Evolutionary conservation across 2,797 vertebrate species (phyloP), one percentile per base, ranked within the genome.

Genomic region (Macroramphosus scolopax): DNA sequence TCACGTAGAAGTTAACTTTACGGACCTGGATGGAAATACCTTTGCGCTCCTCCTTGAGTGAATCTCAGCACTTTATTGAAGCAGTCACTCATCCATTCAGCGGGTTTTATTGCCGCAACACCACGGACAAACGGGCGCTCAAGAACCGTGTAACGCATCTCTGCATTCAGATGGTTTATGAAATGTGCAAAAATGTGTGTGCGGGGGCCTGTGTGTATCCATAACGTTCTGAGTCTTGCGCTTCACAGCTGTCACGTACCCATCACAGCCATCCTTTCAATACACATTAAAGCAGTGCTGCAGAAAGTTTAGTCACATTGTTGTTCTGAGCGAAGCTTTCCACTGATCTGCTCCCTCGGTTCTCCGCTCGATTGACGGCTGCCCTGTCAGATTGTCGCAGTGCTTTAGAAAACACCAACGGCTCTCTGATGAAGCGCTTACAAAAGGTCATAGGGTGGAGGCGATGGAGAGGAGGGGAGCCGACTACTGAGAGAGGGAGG

Each of bases 351-450:
- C 73, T 81, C 79, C 78, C 74, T 52, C 47, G 57, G 61, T 55
- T 58, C 74, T 67, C 36, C 33, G 66, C 71, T 77, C 83, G 88
- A 89, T 83, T 86, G 90, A 86, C 86, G 76, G 82, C 86, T 82
- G 81, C 84, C 82, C 81, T 88, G 88, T 89, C 89, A 89, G 80
- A 68, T 81, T 86, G 84, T 81, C 72, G 73, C 81, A 24, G 75
- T 45, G 82, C 81, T 86, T 89, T 89, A 81, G 78, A 89, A 90
- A 89, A 86, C 85, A 88, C 87, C 82, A 82, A 80, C 75, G 77
- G 79, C 77, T 80, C 77, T 79, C 79, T 87, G 89, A 89, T 88
- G 85, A 88, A 87, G 85, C 83, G 87, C 87, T 88, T 83, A 76
- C 67, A 75, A 81, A 84, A 84, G 82, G 83, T 84, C 77, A 80